Base-by-base conservation (phyloP, 2,113 vertebrate genomes). In the Crotalus helleri region DNA sequence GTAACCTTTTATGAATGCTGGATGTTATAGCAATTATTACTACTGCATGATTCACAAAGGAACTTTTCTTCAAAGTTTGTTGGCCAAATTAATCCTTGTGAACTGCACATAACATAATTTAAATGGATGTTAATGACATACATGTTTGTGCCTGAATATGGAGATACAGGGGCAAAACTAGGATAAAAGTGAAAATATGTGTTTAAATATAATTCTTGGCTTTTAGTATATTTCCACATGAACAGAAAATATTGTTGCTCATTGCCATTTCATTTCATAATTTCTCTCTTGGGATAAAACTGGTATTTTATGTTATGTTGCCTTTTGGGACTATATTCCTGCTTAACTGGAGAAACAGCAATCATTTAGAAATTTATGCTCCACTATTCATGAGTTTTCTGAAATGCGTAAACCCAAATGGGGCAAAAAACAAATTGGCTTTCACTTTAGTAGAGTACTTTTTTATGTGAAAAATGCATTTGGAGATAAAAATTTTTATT, bases 71-170 rank as follows among this genome's bases (percentile, higher is more conserved):
- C 92, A 21, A 87, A 95, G 89, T 91, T 5, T 87, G 93, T 88
- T 94, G 55, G 23, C 46, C 57, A 90, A 64, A 12, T 64, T 87
- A 90, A 87, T 90, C 57, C 94, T 58, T 96, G 93, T 93, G 93
- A 94, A 92, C 96, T 95, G 94, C 94, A 95, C 92, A 97, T 90
- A 93, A 91, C 95, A 54, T 94, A 96, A 94, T 92, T 95, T 95
- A 96, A 95, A 93, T 95, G 81, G 89, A 69, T 94, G 94, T 94
- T 95, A 90, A 85, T 88, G 90, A 81, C 94, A 96, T 95, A 92
- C 94, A 89, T 94, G 93, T 85, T 91, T 51, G 93, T 94, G 93
- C 90, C 81, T 88, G 93, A 92, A 69, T 95, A 94, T 96, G 96
- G 3, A 3, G 90, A 54, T 81, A 33, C 5, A 26, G 53, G 13